These are phyloP conservation scores for Scatophagus argus DNA, from an alignment of 2,113 vertebrate species.

Conservation along the genomic window DNA sequence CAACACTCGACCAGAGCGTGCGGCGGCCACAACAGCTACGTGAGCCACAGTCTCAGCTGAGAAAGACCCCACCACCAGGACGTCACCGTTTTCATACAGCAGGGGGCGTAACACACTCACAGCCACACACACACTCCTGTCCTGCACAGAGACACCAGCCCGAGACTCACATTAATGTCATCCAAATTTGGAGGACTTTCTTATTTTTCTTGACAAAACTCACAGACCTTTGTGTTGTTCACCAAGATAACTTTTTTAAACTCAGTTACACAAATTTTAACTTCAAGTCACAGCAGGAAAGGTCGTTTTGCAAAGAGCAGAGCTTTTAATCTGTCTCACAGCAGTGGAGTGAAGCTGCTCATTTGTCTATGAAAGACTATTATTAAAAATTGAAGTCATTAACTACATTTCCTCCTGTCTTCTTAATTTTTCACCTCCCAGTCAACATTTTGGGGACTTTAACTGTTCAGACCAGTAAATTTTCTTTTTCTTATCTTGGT, in stretches of 20 bases:
- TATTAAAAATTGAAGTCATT: not conserved
- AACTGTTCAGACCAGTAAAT: not conserved
- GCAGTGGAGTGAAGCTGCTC: not conserved
- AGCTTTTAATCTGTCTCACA: not conserved
- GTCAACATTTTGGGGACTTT: not conserved
- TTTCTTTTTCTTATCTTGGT: not conserved
- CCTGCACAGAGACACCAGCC: conserved; percentile 81
- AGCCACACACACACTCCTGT: conserved; percentile 91
- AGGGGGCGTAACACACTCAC: conserved; percentile 85
- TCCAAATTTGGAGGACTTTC: not conserved
- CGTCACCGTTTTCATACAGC: conserved; percentile 82
- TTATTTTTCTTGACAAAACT: not conserved
- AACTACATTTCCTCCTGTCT: not conserved
- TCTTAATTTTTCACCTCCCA: not conserved
- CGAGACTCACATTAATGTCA: no score
- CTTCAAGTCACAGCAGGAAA: not conserved
- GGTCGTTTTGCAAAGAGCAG: not conserved
- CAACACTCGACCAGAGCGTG: conserved; percentile 78
- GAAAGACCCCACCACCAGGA: conserved; percentile 87
- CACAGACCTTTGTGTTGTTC: not conserved
- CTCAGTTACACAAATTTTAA: not conserved
- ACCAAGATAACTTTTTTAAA: not conserved
- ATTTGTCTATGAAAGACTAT: not conserved
- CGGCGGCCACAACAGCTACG: conserved; percentile 79
- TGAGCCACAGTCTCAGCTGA: conserved; percentile 89